A percentile compares a stretch with the other conserved stretches of the same genome.
phyloP scores from a whole-genome alignment of 2,797 vertebrate genomes.

The Pseudotriccus pelzelni region DNA sequence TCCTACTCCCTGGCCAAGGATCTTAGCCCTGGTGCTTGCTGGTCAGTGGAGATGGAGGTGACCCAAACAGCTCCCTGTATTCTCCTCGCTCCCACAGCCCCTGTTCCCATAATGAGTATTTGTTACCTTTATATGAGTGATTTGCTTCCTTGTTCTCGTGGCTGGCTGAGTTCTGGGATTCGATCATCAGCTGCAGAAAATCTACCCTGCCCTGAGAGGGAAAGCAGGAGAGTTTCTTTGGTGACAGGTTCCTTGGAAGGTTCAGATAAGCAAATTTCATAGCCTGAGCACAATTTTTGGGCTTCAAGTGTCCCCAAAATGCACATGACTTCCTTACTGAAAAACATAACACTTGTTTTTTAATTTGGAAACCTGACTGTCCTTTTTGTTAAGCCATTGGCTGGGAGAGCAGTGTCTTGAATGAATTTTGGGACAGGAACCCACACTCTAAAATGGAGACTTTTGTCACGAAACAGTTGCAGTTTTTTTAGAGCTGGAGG shows the following conservation, averaged over 20 bases:
- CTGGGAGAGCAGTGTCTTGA: neutral
- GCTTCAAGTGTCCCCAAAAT: neutral
- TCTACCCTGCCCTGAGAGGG: slow-evolving; percentile 61
- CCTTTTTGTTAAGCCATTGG: neutral
- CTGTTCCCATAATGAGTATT: fast-evolving
- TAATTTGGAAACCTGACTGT: neutral
- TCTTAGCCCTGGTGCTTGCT: neutral
- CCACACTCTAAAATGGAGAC: neutral
- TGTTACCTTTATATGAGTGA: neutral
- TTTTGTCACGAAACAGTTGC: neutral
- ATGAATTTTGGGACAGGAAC: neutral
- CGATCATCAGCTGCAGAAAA: slow-evolving; percentile 67
- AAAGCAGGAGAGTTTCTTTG: neutral
- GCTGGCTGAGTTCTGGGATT: neutral
- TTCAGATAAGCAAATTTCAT: neutral
- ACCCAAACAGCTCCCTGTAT: neutral
- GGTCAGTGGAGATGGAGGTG: neutral
- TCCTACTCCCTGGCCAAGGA: neutral
- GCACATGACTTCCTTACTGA: fast-evolving
- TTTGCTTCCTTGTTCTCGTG: fast-evolving
- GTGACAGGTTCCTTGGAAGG: neutral
- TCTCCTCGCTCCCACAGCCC: neutral
- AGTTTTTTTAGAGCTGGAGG: neutral
- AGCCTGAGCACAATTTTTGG: neutral
- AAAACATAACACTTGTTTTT: neutral